Evolutionary conservation across 1,140 invertebrate genomes (phyloP), one percentile per base, ranked within the genome.

Genomic region (Ephestia elutella): DNA sequence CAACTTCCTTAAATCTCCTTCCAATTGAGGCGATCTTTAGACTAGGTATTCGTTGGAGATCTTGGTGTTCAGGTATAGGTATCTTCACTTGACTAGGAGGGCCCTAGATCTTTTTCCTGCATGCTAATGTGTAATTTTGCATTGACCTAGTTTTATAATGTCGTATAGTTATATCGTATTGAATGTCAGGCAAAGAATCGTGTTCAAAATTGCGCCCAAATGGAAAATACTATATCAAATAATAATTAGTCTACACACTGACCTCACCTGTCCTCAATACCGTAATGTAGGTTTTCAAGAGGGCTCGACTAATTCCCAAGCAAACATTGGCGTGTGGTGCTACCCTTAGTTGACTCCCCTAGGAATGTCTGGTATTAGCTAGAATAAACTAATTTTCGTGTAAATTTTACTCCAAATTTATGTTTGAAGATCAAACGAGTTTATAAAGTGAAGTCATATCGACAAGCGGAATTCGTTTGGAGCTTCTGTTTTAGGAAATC

Each of bases 281-380:
- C 50, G 20, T 53, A 8, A 53, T 25, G n/a, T 25, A 44, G 50
- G 50, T 53, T 25, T 53, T n/a, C 18, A 21, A 25, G 50, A 25
- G 50, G 50, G 50, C 21, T 25, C 8, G 50, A 25, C 18, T 53
- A 53, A 53, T 53, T 53, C 50, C 50, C 50, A 5, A 10, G 50
- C n/a, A 53, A 53, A 53, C 50, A 53, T 25, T 53, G 13, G 50
- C 50, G 50, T 53, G 50, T 25, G 15, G 17, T 50, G 5, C 50
- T 25, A 25, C n/a, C 49, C 20, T 10, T 44, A 8, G 10, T 38
- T 13, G 2, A 11, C 2, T 44, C 38, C 38, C 38, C 3, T 44
- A 5, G 38, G 38, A 7, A 44, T 44, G 13, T 15, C 15, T n/a
- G 9, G 9, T 10, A 35, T 35, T 11, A 5, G 9, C n/a, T 35